phyloP scores from a whole-genome alignment of 2,113 vertebrate species.

The Nicator chloris region DNA sequence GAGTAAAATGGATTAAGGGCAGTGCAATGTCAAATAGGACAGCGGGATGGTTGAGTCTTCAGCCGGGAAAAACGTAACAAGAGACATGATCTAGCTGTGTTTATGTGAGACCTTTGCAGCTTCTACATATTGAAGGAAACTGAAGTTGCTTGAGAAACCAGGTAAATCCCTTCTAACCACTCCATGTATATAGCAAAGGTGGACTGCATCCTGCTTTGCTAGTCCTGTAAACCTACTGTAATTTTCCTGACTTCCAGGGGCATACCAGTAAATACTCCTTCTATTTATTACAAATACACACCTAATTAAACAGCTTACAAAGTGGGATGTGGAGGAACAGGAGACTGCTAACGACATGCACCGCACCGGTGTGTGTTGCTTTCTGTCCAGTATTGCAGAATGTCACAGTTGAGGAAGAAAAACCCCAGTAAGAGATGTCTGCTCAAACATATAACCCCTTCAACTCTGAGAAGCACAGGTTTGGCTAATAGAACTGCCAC shows the following conservation, averaged over 20 bases:
- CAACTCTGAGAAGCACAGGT: fast-evolving
- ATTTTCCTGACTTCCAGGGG: not conserved
- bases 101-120: not conserved
- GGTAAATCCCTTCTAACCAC: not conserved
- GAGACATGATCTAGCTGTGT: not conserved
- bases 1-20: not conserved
- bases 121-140: not conserved
- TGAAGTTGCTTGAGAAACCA: not conserved
- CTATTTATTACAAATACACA: not conserved
- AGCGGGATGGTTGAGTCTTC: not conserved
- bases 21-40: not conserved
- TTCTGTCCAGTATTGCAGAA: not conserved
- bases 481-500: fast-evolving
- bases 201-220: not conserved
- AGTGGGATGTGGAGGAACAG: not conserved
- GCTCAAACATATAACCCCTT: not conserved
- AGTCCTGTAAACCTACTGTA: not conserved
- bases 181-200: not conserved
- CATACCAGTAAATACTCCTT: not conserved
- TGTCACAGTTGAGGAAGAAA: not conserved
- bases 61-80: not conserved
- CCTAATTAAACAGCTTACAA: not conserved
- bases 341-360: not conserved
- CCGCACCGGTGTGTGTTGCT: fast-evolving
- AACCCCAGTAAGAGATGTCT: not conserved